phyloP scores from a whole-genome alignment of 2,797 vertebrate genomes.

The Poecilia wingei region DNA sequence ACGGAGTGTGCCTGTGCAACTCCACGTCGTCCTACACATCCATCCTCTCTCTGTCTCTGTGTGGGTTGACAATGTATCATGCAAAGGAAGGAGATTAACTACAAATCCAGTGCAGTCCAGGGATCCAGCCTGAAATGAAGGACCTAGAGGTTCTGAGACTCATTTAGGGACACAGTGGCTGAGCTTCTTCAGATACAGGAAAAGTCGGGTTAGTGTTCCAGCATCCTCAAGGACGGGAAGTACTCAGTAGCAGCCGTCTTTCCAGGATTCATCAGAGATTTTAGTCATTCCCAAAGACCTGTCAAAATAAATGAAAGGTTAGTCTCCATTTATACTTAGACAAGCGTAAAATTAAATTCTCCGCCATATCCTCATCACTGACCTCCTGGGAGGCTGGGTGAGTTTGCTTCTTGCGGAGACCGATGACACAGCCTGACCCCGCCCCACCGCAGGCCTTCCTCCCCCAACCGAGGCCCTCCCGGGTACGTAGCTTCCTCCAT shows the following conservation, averaged over 20 bases:
- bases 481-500: slow-evolving; percentile 67
- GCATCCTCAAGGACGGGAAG: slow-evolving; percentile 48
- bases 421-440: slow-evolving; percentile 66
- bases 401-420: slow-evolving; percentile 82
- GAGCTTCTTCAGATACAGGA: slow-evolving; percentile 36
- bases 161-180: slow-evolving; percentile 36
- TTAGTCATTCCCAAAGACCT: slow-evolving; percentile 86
- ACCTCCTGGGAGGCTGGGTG: slow-evolving; percentile 84
- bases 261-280: slow-evolving; percentile 89
- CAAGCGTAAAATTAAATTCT: neutral
- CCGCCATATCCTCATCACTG: slow-evolving; percentile 7
- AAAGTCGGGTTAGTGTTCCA: slow-evolving; percentile 43
- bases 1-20: slow-evolving; percentile 45
- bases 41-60: slow-evolving; percentile 34
- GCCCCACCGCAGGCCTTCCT: slow-evolving; percentile 69
- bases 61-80: slow-evolving; percentile 73
- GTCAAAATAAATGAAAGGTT: slow-evolving; percentile 36
- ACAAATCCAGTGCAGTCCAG: slow-evolving; percentile 69
- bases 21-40: slow-evolving; percentile 55
- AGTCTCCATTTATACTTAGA: slow-evolving; percentile 10
- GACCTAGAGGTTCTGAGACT: slow-evolving; percentile 50
- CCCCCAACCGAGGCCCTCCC: slow-evolving; percentile 59
- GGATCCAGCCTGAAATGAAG: slow-evolving; percentile 81
- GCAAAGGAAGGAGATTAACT: slow-evolving; percentile 61
- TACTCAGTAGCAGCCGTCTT: slow-evolving; percentile 91